Evolutionary conservation across 2,797 vertebrate species (phyloP).

Genomic region (Buphagus erythrorhynchus): DNA sequence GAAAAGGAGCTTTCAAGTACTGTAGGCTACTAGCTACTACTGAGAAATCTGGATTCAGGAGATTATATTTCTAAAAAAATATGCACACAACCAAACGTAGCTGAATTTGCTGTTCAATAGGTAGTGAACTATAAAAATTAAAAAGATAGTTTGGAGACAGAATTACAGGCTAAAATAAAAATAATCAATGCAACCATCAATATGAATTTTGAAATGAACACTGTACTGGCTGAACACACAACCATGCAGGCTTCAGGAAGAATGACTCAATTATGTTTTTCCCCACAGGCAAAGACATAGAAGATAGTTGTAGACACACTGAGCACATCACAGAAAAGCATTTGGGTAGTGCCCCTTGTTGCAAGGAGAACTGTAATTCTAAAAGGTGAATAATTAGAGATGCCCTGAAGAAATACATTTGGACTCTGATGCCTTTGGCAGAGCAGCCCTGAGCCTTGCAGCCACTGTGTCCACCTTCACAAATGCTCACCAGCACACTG

Average conservation of each 20-base stretch:
- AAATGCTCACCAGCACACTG: neutral
- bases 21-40: constrained; percentile 13
- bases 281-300: constrained; percentile 66
- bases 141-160: constrained; percentile 22
- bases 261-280: constrained; percentile 67
- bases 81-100: neutral
- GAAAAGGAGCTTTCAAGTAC: constrained; percentile 48
- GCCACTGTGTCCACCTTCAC: neutral
- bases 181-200: constrained; percentile 71
- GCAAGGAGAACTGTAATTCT: constrained; percentile 43
- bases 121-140: constrained; percentile 50
- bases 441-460: neutral
- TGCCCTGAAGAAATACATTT: neutral
- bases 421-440: neutral
- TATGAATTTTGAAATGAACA: constrained; percentile 54
- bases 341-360: constrained; percentile 38
- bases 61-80: neutral
- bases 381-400: constrained; percentile 4
- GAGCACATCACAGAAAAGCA: constrained; percentile 31
- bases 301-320: constrained; percentile 57
- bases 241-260: constrained; percentile 27
- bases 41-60: constrained; percentile 30
- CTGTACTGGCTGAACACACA: constrained; percentile 42
- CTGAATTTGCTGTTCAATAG: constrained; percentile 30
- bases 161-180: constrained; percentile 49